These are phyloP conservation scores for Parotocinclus haroldoi DNA, from an alignment of 2,797 vertebrate genomes.

Conservation along the genomic window DNA sequence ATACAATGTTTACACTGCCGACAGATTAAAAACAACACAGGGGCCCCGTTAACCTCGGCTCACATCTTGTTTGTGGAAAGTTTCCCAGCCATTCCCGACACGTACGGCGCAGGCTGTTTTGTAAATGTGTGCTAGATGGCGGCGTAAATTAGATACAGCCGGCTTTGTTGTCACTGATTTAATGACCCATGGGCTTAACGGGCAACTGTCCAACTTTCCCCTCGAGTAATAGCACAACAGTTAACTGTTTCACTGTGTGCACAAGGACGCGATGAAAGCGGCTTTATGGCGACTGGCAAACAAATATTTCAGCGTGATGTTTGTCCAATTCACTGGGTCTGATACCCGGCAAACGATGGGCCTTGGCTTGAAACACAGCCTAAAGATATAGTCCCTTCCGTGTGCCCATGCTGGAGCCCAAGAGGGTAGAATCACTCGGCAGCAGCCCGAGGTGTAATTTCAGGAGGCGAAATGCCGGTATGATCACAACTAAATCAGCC, in stretches of 20 bases:
- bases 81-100: slow-evolving; percentile 18
- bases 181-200: slow-evolving; percentile 50
- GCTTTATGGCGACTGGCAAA: slow-evolving; percentile 51
- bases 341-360: slow-evolving; percentile 43
- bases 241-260: slow-evolving; percentile 52
- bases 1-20: slow-evolving; percentile 55
- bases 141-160: slow-evolving; percentile 48
- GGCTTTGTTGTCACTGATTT: slow-evolving; percentile 52
- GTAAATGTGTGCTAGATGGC: slow-evolving; percentile 30
- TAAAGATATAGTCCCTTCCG: slow-evolving; percentile 33
- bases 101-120: slow-evolving; percentile 27
- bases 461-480: slow-evolving; percentile 36
- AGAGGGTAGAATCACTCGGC: slow-evolving; percentile 39
- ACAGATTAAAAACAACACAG: slow-evolving; percentile 39
- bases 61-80: slow-evolving; percentile 13
- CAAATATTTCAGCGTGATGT: slow-evolving; percentile 49
- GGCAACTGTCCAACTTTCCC: slow-evolving; percentile 47
- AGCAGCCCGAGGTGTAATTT: slow-evolving; percentile 40
- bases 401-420: slow-evolving; percentile 29
- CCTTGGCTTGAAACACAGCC: slow-evolving; percentile 41
- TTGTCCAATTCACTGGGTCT: slow-evolving; percentile 38
- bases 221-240: slow-evolving; percentile 49
- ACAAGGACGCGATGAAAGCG: slow-evolving; percentile 51
- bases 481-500: slow-evolving; percentile 37
- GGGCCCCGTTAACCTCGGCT: slow-evolving; percentile 18